These are phyloP conservation scores for Philhelius pedissequus DNA, from an alignment of 2,888 invertebrate genomes.

Conservation along the genomic window DNA sequence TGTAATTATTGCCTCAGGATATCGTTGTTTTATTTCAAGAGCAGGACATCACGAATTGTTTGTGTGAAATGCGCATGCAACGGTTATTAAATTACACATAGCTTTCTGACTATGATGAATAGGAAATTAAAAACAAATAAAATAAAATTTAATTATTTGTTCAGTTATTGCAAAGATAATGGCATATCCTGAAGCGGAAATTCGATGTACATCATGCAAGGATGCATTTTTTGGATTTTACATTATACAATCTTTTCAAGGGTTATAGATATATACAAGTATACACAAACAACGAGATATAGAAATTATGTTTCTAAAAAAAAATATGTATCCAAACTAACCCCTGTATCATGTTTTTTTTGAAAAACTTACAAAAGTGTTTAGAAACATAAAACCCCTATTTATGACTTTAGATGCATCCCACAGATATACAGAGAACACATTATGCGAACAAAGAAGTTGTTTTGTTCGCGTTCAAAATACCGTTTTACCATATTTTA, in stretches of 20 bases:
- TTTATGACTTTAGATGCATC: constrained; percentile 37
- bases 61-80: constrained; percentile 53
- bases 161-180: constrained; percentile 38
- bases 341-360: neutral
- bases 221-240: constrained; percentile 11
- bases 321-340: constrained; percentile 27
- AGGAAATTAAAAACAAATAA: constrained; percentile 64
- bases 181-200: constrained; percentile 47
- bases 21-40: constrained; percentile 38
- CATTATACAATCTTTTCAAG: neutral
- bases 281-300: neutral
- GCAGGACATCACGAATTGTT: neutral
- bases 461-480: constrained; percentile 53
- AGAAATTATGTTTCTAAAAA: neutral
- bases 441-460: constrained; percentile 25
- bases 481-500: constrained; percentile 41
- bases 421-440: constrained; percentile 6
- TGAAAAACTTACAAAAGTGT: constrained; percentile 3
- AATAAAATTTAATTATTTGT: constrained; percentile 57
- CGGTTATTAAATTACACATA: constrained; percentile 68
- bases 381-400: constrained; percentile 5
- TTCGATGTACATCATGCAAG: constrained; percentile 6
- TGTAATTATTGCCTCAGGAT: constrained; percentile 78
- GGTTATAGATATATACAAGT: neutral
- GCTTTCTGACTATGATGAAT: constrained; percentile 45